Conservation (phyloP, 1,140 invertebrate species). For the Neodiprion pinetum region DNA sequence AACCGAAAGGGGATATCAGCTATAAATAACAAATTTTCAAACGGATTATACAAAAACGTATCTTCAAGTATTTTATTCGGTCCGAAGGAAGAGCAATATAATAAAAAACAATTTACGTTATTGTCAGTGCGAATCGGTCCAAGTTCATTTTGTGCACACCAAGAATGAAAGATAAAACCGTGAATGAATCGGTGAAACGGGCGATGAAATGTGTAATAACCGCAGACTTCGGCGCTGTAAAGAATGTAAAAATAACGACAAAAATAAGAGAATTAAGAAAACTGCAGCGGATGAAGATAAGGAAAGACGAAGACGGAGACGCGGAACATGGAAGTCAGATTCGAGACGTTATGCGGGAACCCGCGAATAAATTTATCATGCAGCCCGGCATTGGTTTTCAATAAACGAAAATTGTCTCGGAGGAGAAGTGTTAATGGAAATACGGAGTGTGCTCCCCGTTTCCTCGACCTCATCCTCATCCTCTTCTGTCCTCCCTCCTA, state of each 20-base stretch:
- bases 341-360: background rate
- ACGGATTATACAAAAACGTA: too few species aligned
- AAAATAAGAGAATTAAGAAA: background rate
- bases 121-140: too few species aligned
- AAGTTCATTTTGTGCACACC: too few species aligned
- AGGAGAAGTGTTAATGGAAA: conserved; percentile 1
- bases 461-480: background rate
- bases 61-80: too few species aligned
- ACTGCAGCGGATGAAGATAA: background rate
- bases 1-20: too few species aligned
- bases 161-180: too few species aligned
- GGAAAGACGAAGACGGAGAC: background rate
- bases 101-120: too few species aligned
- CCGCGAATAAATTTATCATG: background rate
- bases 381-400: background rate
- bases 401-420: background rate
- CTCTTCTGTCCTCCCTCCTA: background rate
- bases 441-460: background rate
- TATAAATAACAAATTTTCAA: too few species aligned
- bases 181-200: too few species aligned
- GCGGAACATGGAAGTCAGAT: background rate
- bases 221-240: too few species aligned
- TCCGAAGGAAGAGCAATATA: too few species aligned
- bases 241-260: background rate
- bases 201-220: too few species aligned